Evolutionary conservation across 2,888 invertebrate genomes (phyloP), one percentile per base, ranked within the genome.

Genomic region (Noctua janthina): DNA sequence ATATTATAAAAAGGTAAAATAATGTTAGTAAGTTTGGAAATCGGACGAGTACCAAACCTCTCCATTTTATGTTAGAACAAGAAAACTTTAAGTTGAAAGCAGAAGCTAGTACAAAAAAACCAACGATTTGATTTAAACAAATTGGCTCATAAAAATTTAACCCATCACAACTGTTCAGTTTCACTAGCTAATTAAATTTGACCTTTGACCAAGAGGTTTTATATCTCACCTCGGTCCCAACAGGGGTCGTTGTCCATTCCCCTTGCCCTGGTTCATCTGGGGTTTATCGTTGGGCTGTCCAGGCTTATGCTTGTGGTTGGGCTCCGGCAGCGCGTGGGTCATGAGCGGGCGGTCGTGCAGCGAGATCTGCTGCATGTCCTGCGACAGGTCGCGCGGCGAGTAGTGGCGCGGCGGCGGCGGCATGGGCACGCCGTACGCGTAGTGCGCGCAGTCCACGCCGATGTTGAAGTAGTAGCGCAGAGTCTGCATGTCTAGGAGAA

Each of bases 381-480:
- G 95, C 6, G 93, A 84, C 8, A 95, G 89, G 76, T 94, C 95
- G 73, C 94, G 43, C 70, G 94, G 91, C 67, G 93, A 90, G 93
- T 94, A 93, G 91, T 93, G 92, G 0, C 93, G 84, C 46, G 94
- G 92, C 73, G 93, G 93, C 11, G 90, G 87, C 69, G 76, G 76
- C 8, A 76, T 67, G 1, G 82, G 94, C n/a, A 93, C 93, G 2
- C 95, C 95, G 93, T 95, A 96, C 39, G 81, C 51, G 94, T 92
- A 20, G 95, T 93, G 96, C 95, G 96, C 95, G 90, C 95, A 97
- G 83, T 98, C 98, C 87, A 98, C 95, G 89, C 98, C 98, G 90
- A 98, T 94, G 93, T 98, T 98, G 95, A 97, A 98, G 94, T 97
- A 98, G 92, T 97, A 98, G 81, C 98, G 97, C 82, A 98, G 93